Conservation (phyloP, 1,140 invertebrate species). For the Chymomyza costata region DNA sequence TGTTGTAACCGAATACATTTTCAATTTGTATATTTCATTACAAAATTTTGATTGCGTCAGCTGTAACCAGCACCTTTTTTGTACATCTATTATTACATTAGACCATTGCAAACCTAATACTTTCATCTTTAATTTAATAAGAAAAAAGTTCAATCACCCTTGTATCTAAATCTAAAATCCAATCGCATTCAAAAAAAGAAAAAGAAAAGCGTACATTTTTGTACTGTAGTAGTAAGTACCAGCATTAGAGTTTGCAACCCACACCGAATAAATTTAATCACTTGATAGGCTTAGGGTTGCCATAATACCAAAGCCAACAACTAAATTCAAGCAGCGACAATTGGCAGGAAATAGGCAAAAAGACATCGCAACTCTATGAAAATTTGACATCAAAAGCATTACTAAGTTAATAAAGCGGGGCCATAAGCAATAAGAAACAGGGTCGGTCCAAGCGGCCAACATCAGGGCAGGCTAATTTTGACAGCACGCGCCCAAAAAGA, state of each 20-base stretch:
- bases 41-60: no score
- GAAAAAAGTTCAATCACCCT: no score
- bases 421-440: slow-evolving; percentile 40
- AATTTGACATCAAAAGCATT: slow-evolving; percentile 67
- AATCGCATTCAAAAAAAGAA: no score
- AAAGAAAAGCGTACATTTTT: no score
- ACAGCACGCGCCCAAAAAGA: slow-evolving; percentile 46
- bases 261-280: slow-evolving; percentile 51
- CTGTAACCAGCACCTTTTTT: no score
- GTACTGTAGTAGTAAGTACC: no score
- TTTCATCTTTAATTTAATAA: no score
- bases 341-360: slow-evolving; percentile 39
- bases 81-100: no score
- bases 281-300: slow-evolving; percentile 55
- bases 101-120: no score
- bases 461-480: slow-evolving; percentile 50
- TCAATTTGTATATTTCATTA: no score
- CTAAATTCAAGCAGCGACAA: background rate
- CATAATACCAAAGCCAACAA: background rate
- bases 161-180: no score
- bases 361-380: slow-evolving; percentile 46
- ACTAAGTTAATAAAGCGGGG: slow-evolving; percentile 60
- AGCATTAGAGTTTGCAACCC: slow-evolving; percentile 32
- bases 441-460: slow-evolving; percentile 57
- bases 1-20: no score